Conservation (phyloP, 2,797 vertebrate genomes). For the Schizopygopsis malacanthus region DNA sequence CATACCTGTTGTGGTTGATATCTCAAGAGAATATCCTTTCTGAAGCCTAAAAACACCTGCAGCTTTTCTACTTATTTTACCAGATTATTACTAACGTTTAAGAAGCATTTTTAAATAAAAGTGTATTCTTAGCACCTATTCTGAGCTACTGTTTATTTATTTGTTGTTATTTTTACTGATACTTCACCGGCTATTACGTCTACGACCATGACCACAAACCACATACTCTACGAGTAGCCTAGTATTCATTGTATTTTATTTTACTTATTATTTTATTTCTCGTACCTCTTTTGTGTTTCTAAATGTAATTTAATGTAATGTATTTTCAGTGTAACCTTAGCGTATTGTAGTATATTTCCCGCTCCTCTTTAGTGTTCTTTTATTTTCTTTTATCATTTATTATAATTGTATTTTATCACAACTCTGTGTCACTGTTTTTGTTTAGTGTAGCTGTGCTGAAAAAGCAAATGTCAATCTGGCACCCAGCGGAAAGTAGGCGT, state of each 20-base stretch:
- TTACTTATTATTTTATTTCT: background rate
- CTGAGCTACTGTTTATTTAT: background rate
- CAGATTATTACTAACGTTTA: background rate
- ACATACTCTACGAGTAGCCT: background rate
- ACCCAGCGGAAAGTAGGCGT: slow-evolving; percentile 46
- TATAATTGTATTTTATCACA: background rate
- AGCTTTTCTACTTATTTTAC: background rate
- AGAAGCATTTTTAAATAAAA: background rate
- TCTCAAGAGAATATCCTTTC: too few species aligned
- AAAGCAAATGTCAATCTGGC: slow-evolving; percentile 18
- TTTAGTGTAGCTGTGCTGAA: too few species aligned
- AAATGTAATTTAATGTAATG: background rate
- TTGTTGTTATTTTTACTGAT: background rate
- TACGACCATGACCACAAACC: background rate
- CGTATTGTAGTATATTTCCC: background rate
- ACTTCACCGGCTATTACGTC: background rate
- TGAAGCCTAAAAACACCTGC: background rate
- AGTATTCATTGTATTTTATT: background rate
- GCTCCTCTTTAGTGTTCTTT: background rate
- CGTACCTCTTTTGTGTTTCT: background rate
- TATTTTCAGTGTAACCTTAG: background rate
- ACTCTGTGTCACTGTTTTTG: background rate
- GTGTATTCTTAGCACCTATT: background rate
- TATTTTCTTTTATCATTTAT: background rate
- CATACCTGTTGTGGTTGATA: background rate